A percentile compares a stretch with the other conserved stretches of the same genome.
These are phyloP conservation scores for Sphaerophoria taeniata DNA, from an alignment of 2,888 invertebrate species.

Conservation along the genomic window DNA sequence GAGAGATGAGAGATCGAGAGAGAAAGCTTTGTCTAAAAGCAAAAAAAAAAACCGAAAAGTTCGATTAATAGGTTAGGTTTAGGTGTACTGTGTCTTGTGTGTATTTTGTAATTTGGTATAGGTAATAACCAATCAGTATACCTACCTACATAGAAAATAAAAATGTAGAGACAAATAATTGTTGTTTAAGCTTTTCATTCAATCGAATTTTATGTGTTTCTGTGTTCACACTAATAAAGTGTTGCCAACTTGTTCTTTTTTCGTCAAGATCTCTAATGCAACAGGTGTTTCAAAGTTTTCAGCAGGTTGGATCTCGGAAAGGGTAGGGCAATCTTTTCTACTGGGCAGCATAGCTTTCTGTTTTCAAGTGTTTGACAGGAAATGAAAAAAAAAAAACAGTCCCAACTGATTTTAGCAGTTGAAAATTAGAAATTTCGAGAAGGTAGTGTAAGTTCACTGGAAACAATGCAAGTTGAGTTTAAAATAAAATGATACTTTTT, in stretches of 20 bases:
- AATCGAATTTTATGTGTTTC: slow-evolving; percentile 5
- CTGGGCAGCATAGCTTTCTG: neutral
- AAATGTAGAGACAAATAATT: slow-evolving; percentile 15
- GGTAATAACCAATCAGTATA: too few species aligned
- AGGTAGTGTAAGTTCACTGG: too few species aligned
- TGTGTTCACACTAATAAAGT: slow-evolving; percentile 5
- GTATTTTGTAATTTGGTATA: neutral
- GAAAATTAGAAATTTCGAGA: too few species aligned
- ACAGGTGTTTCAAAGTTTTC: neutral
- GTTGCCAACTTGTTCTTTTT: slow-evolving; percentile 18
- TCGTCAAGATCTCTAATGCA: neutral
- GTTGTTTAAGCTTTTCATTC: slow-evolving; percentile 25
- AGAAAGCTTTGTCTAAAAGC: slow-evolving; percentile 25
- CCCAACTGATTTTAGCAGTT: too few species aligned
- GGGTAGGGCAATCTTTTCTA: neutral
- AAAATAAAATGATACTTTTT: too few species aligned
- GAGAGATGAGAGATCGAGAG: slow-evolving; percentile 4
- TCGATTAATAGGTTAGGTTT: neutral
- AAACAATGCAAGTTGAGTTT: too few species aligned
- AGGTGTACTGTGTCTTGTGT: neutral
- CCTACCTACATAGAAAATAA: too few species aligned
- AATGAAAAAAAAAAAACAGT: too few species aligned
- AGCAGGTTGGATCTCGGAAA: neutral
- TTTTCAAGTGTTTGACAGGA: too few species aligned
- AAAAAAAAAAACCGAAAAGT: neutral